Base-by-base conservation (phyloP, 2,888 invertebrate genomes). In the Ellobium chinense region DNA sequence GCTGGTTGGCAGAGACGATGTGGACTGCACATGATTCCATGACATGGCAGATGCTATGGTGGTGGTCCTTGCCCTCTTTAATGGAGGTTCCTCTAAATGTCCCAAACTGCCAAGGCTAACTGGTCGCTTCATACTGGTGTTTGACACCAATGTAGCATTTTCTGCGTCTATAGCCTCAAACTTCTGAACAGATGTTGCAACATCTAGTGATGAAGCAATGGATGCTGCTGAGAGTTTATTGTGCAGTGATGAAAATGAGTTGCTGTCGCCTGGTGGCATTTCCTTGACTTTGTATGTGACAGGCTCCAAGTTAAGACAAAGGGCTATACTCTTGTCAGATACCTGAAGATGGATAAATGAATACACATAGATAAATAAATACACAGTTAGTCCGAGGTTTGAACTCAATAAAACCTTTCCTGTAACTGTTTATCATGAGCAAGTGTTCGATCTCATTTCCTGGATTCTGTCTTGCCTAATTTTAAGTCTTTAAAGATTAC, bases 211-310 rank as follows among this genome's bases (percentile, higher is more conserved):
- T 63, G 21, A 70, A 63, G 76, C 24, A 31, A 81, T n/a, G 60
- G 78, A 37, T 29, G 72, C 75, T 27, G 70, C 63, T 14, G 75
- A 82, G 21, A 79, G 66, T 39, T 78, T 70, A 46, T 75, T 75
- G 27, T 79, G 68, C 21, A 75, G 36, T 39, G 86, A 86, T 27
- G 85, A 86, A 78, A 88, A 89, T 66, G 86, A 81, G n/a, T 78
- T 82, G 27, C 80, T 70, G 72, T 89, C 89, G 46, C 81, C 83
- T 18, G 82, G 82, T 7, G 87, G 87, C 66, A 89, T 87, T 14
- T 88, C 88, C 66, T 87, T 87, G n/a, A 89, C 88, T 63, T 85
- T 87, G 78, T 89, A 88, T 14, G 80, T 82, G 24, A 90, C 90
- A 12, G 82, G 78, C 37, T 86, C 80, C 34, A 91, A 81, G 21